Evolutionary conservation across 2,888 invertebrate species (phyloP).

Genomic region (Diplolepis rosae): DNA sequence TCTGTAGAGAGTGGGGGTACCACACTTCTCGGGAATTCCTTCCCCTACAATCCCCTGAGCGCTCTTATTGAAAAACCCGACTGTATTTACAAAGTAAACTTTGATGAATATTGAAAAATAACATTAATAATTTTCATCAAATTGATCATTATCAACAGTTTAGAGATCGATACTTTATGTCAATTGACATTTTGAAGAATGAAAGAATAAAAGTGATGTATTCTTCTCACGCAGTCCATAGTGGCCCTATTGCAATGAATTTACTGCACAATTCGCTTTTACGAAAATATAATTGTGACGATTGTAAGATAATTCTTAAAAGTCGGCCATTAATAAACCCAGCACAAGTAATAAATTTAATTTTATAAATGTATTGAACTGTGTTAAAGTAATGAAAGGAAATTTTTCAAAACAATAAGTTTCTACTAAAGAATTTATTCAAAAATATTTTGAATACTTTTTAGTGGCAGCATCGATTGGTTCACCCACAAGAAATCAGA

Average conservation of each 20-base stretch:
- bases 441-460: background rate
- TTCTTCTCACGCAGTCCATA: slow-evolving; percentile 47
- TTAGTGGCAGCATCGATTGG: slow-evolving; percentile 49
- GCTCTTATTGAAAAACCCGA: too few relatives aligned
- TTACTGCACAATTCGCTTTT: slow-evolving; percentile 49
- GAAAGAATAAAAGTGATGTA: slow-evolving; percentile 42
- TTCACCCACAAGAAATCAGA: slow-evolving; percentile 41
- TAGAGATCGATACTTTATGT: slow-evolving; percentile 49
- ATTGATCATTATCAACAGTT: slow-evolving; percentile 42
- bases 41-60: too few relatives aligned
- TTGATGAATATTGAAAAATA: background rate
- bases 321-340: slow-evolving; percentile 46
- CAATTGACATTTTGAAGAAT: slow-evolving; percentile 40
- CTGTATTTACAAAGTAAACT: too few relatives aligned
- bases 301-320: slow-evolving; percentile 44
- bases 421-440: too few relatives aligned
- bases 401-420: too few relatives aligned
- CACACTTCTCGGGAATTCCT: too few relatives aligned
- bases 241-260: slow-evolving; percentile 51
- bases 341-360: slow-evolving; percentile 36
- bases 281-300: slow-evolving; percentile 24
- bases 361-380: background rate
- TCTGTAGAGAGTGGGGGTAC: too few relatives aligned
- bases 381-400: too few relatives aligned
- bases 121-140: too few relatives aligned